Evolutionary conservation across 1,140 invertebrate species (phyloP).

Genomic region (Drosophila eugracilis): DNA sequence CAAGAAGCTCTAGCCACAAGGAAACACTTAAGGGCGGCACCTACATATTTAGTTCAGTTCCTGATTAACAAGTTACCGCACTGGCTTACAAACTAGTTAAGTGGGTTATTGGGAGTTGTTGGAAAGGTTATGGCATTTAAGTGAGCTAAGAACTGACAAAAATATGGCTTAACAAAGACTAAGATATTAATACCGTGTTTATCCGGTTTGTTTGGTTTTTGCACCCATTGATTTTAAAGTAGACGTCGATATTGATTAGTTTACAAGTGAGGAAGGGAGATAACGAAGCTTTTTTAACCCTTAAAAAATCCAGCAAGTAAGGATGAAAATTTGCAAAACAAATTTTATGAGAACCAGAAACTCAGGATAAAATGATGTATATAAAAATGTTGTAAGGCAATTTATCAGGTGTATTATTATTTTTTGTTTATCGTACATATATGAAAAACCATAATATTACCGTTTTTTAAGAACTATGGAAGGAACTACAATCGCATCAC

Average conservation of each 20-base stretch:
- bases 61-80: conserved; percentile 31
- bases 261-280: no score
- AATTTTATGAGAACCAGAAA: no score
- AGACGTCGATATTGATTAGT: neutral
- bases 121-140: conserved; percentile 49
- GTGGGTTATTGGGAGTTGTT: conserved; percentile 26
- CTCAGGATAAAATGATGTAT: no score
- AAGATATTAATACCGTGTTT: neutral
- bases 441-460: no score
- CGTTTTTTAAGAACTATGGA: no score
- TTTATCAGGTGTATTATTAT: no score
- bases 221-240: neutral
- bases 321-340: no score
- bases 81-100: conserved; percentile 37
- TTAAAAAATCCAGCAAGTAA: no score
- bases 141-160: conserved; percentile 51
- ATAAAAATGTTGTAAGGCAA: no score
- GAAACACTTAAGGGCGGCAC: conserved; percentile 53
- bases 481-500: no score
- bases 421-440: no score
- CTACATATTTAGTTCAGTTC: conserved; percentile 6
- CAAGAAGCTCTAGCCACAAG: conserved; percentile 17
- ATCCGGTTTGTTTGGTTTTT: conserved; percentile 49
- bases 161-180: conserved; percentile 19
- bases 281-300: no score